These are phyloP conservation scores for Drosophila anomelani DNA, from an alignment of 2,888 invertebrate species.

Conservation along the genomic window DNA sequence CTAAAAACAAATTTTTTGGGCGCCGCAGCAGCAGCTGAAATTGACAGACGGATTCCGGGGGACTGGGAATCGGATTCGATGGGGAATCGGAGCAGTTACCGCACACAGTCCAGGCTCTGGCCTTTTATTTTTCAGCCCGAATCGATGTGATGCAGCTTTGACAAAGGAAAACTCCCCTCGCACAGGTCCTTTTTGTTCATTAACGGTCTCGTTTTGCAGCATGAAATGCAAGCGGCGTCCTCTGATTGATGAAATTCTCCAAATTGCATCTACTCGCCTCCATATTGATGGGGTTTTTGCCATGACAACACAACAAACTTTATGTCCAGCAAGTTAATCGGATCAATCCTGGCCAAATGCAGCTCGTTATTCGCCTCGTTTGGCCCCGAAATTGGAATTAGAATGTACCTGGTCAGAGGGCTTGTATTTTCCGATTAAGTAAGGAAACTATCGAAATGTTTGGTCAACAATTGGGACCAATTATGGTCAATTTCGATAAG, in stretches of 20 bases:
- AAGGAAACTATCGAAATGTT: slow-evolving; percentile 1
- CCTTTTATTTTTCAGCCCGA: slow-evolving; percentile 13
- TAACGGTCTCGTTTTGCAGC: slow-evolving; percentile 24
- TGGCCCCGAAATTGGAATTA: slow-evolving; percentile 19
- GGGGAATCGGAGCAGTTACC: slow-evolving; percentile 20
- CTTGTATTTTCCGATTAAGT: neutral
- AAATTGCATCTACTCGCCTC: slow-evolving; percentile 41
- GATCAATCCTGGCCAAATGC: slow-evolving; percentile 39
- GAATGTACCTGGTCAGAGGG: slow-evolving; percentile 5
- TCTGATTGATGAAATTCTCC: slow-evolving; percentile 46
- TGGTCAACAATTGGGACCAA: neutral
- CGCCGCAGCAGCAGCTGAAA: slow-evolving; percentile 67
- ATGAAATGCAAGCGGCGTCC: slow-evolving; percentile 32
- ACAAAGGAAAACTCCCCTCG: slow-evolving; percentile 32
- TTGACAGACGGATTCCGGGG: slow-evolving; percentile 61
- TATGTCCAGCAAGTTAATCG: slow-evolving; percentile 38
- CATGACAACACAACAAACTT: slow-evolving; percentile 38
- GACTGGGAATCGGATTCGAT: slow-evolving; percentile 5
- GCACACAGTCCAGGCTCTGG: slow-evolving; percentile 22
- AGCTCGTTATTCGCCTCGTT: slow-evolving; percentile 36
- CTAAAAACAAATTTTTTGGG: slow-evolving; percentile 69
- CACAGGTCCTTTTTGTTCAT: slow-evolving; percentile 30
- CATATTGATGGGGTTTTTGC: slow-evolving; percentile 34
- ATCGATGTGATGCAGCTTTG: neutral
- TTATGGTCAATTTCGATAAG: neutral